Evolutionary conservation across 1,140 invertebrate species (phyloP).

Genomic region (Chelonus insularis): DNA sequence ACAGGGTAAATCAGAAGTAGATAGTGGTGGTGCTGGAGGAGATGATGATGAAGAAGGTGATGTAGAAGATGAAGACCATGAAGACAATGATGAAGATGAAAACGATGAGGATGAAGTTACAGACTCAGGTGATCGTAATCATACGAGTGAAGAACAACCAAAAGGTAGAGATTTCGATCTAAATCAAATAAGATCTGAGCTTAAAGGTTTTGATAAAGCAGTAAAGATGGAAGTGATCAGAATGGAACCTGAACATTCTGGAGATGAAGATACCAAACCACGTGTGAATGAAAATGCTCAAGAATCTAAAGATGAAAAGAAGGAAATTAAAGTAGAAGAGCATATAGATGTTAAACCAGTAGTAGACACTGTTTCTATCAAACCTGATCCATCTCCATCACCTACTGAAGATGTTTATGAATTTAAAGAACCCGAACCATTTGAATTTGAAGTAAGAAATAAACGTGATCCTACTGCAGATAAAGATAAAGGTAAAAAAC

Average conservation of each 20-base stretch:
- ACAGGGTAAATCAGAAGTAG: slow-evolving; percentile 49
- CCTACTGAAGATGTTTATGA: slow-evolving; percentile 78
- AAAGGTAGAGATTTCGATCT: slow-evolving; percentile 79
- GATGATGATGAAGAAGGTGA: slow-evolving; percentile 25
- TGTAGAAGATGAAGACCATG: slow-evolving; percentile 12
- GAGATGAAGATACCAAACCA: slow-evolving; percentile 41
- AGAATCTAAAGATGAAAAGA: slow-evolving; percentile 32
- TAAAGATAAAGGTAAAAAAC: slow-evolving; percentile 54
- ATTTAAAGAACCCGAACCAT: slow-evolving; percentile 86
- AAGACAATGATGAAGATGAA: slow-evolving; percentile 39
- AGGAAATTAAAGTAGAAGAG: slow-evolving; percentile 37
- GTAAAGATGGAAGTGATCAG: slow-evolving; percentile 57
- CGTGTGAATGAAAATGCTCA: slow-evolving; percentile 41
- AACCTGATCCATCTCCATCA: slow-evolving; percentile 14
- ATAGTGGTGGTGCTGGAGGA: slow-evolving; percentile 38
- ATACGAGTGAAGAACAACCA: slow-evolving; percentile 50
- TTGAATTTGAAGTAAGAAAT: slow-evolving; percentile 75
- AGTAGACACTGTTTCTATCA: slow-evolving; percentile 10
- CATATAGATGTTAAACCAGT: slow-evolving; percentile 16
- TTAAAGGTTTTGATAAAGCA: slow-evolving; percentile 76
- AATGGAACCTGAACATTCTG: slow-evolving; percentile 38
- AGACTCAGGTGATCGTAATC: slow-evolving; percentile 31
- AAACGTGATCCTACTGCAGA: slow-evolving; percentile 52
- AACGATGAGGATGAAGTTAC: slow-evolving; percentile 45
- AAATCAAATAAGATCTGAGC: slow-evolving; percentile 79